Percentiles rank a stretch among this genome's conserved stretches.
These are phyloP conservation scores for Styela plicata DNA, from an alignment of 23 tunicate genomes.

Conservation along the genomic window DNA sequence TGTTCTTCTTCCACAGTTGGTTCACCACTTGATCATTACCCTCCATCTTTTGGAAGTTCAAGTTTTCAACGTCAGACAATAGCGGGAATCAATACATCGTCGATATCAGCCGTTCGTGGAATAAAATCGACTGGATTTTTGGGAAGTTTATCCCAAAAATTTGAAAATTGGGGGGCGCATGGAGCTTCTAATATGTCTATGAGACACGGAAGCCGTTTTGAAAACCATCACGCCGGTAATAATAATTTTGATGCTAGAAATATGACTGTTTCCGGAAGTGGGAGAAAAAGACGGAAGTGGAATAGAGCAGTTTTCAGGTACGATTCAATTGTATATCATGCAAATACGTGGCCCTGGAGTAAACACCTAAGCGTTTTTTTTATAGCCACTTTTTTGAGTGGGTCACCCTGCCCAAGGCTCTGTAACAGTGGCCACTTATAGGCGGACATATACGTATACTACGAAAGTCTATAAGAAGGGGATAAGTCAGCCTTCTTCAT, in stretches of 20 bases:
- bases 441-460: no score
- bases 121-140: not conserved
- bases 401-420: no score
- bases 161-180: not conserved
- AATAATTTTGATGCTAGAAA: not conserved
- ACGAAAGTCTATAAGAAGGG: not conserved
- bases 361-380: no score
- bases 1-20: no score
- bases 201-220: not conserved
- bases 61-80: not conserved
- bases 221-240: not conserved
- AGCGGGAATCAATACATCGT: not conserved
- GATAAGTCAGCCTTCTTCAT: not conserved
- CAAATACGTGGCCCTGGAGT: no score
- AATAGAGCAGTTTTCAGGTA: slow-evolving; percentile 91
- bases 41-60: not conserved
- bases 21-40: not conserved
- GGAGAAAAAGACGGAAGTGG: slow-evolving; percentile 86
- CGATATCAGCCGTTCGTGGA: not conserved
- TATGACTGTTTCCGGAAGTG: not conserved
- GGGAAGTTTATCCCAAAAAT: not conserved
- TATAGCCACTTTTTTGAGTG: no score
- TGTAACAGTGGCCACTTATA: no score
- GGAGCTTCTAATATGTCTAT: not conserved
- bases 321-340: not conserved